Conservation (phyloP, 2,888 invertebrate genomes). For the Drosophila hamatofila region DNA sequence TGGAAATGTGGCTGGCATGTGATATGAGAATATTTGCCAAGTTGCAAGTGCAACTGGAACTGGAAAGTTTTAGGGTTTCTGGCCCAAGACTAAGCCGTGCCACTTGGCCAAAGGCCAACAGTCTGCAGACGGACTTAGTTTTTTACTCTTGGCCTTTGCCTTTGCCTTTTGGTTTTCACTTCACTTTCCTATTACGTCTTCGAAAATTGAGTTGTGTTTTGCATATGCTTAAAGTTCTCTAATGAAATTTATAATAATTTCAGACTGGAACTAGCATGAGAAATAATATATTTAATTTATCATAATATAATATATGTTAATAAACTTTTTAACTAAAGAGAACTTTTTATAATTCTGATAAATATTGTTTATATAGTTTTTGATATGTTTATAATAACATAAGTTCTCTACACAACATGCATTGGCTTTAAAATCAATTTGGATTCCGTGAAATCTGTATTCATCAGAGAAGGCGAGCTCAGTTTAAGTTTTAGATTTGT, state of each 20-base stretch:
- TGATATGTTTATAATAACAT: too few species aligned
- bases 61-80: slow-evolving; percentile 45
- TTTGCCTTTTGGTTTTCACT: slow-evolving; percentile 21
- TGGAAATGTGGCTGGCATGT: slow-evolving; percentile 3
- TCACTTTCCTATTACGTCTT: slow-evolving; percentile 27
- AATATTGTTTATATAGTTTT: neutral
- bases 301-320: too few species aligned
- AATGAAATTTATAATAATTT: neutral
- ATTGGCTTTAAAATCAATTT: neutral
- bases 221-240: neutral
- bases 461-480: slow-evolving; percentile 39
- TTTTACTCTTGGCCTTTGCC: slow-evolving; percentile 26
- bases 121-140: slow-evolving; percentile 18
- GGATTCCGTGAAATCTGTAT: neutral
- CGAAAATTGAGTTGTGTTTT: neutral
- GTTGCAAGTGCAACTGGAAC: slow-evolving; percentile 17
- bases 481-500: slow-evolving; percentile 17
- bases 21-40: slow-evolving; percentile 18
- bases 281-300: neutral
- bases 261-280: neutral
- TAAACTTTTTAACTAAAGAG: too few species aligned
- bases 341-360: neutral
- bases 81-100: slow-evolving; percentile 41
- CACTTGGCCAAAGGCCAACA: slow-evolving; percentile 39
- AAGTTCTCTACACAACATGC: neutral